Evolutionary conservation across 2,113 vertebrate genomes (phyloP).

Genomic region (Syngnathus typhle): DNA sequence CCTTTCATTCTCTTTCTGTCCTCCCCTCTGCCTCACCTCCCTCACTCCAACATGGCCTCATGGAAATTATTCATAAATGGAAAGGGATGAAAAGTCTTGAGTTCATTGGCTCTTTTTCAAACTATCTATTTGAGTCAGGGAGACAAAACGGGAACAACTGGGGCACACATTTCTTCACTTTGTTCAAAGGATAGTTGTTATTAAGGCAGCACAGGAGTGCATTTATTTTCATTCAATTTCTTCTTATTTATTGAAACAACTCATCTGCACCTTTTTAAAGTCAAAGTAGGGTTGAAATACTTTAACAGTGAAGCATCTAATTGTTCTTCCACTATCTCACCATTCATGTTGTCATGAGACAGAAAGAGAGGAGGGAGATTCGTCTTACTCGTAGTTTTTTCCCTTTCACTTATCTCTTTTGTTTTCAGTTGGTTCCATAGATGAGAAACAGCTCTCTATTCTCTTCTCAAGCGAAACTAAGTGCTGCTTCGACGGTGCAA

Average conservation of each 20-base stretch:
- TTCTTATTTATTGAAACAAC: not conserved
- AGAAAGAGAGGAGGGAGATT: conserved; percentile 40
- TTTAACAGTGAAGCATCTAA: not conserved
- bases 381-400: conserved; percentile 49
- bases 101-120: conserved; percentile 42
- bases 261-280: not conserved
- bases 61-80: conserved; percentile 51
- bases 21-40: conserved; percentile 16
- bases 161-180: conserved; percentile 34
- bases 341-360: conserved; percentile 18
- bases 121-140: conserved; percentile 37
- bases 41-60: conserved; percentile 37
- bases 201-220: conserved; percentile 23
- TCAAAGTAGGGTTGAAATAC: not conserved
- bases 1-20: conserved; percentile 25
- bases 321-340: conserved; percentile 10
- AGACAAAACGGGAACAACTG: conserved; percentile 23
- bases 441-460: conserved; percentile 56
- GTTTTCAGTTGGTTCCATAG: conserved; percentile 64
- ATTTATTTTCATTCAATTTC: conserved; percentile 21
- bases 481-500: conserved; percentile 57
- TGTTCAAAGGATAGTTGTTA: conserved; percentile 44
- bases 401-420: conserved; percentile 65
- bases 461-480: conserved; percentile 65
- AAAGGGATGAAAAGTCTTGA: conserved; percentile 37